Evolutionary conservation across 1,140 invertebrate genomes (phyloP), one percentile per base, ranked within the genome.

Genomic region (Macrotrachela quadricornifera): DNA sequence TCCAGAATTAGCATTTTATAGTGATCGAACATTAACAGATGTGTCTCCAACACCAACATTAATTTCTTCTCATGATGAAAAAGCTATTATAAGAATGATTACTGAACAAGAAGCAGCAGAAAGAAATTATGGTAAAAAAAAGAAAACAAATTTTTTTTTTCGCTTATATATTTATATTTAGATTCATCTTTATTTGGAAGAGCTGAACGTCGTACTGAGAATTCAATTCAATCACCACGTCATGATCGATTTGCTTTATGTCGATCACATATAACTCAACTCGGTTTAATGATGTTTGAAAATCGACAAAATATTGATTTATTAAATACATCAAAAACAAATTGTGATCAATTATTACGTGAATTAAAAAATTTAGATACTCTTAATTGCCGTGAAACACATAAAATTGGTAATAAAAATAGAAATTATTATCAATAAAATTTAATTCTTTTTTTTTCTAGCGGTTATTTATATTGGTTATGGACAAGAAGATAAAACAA

Each of bases 401-500:
- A 99, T 68, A 99, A 99, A 73, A 83, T 99, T 8, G 21, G 21
- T 30, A 30, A 30, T 30, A n/a, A n/a, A n/a, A n/a, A n/a, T n/a
- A n/a, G n/a, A n/a, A n/a, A n/a, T n/a, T n/a, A 30, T 30, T 30
- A 4, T 30, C 21, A 30, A 2, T 4, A 30, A 4, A 8, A 30
- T 30, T 30, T 30, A 30, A 30, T 30, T 30, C 8, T 30, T 2
- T 4, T 30, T 30, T 30, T 30, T 30, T 4, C 2, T 30, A 46
- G 94, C 92, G 11, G 87, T 99, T 2, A 91, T 99, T 59, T 99
- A 95, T 70, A 90, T 97, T 0, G 85, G 80, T 21, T 79, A 82
- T 16, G 91, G 91, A 0, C 92, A 97, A 66, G 91, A 99, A 70
- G 88, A 94, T 58, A 87, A 92, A 63, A 82, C 70, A 80, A 73